Conservation (phyloP, 2,797 vertebrate genomes). For the Notolabrus celidotus region DNA sequence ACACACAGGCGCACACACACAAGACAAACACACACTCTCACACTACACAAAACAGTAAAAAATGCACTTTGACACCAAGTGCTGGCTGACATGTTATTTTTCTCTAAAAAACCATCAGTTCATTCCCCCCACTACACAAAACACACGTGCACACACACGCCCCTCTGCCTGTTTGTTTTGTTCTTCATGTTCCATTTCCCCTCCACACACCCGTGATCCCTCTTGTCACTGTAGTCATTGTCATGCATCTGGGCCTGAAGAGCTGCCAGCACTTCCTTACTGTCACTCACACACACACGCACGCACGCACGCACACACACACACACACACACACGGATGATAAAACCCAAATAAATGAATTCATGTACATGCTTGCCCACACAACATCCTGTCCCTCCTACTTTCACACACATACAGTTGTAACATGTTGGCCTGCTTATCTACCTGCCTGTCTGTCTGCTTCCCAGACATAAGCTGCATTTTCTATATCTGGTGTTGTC, state of each 20-base stretch:
- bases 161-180: slow-evolving; percentile 71
- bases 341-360: slow-evolving; percentile 55
- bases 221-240: slow-evolving; percentile 69
- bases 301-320: background rate
- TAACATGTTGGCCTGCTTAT: slow-evolving; percentile 47
- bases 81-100: slow-evolving; percentile 59
- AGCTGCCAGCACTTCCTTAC: slow-evolving; percentile 51
- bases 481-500: slow-evolving; percentile 19
- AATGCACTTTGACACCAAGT: no score
- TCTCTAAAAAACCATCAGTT: slow-evolving; percentile 56
- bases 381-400: slow-evolving; percentile 17
- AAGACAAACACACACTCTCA: slow-evolving; percentile 39
- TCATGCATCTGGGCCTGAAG: slow-evolving; percentile 67
- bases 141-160: background rate
- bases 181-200: slow-evolving; percentile 82
- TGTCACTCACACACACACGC: background rate
- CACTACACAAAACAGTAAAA: no score
- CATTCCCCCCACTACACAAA: slow-evolving; percentile 26
- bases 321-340: slow-evolving; percentile 16
- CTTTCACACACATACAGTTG: slow-evolving; percentile 5
- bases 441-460: slow-evolving; percentile 34
- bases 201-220: slow-evolving; percentile 62
- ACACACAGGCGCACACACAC: slow-evolving; percentile 36
- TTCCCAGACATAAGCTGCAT: slow-evolving; percentile 31
- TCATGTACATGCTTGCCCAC: slow-evolving; percentile 39